Evolutionary conservation across 2,888 invertebrate genomes (phyloP), one percentile per base, ranked within the genome.

Genomic region (Lasioglossum marginatum): DNA sequence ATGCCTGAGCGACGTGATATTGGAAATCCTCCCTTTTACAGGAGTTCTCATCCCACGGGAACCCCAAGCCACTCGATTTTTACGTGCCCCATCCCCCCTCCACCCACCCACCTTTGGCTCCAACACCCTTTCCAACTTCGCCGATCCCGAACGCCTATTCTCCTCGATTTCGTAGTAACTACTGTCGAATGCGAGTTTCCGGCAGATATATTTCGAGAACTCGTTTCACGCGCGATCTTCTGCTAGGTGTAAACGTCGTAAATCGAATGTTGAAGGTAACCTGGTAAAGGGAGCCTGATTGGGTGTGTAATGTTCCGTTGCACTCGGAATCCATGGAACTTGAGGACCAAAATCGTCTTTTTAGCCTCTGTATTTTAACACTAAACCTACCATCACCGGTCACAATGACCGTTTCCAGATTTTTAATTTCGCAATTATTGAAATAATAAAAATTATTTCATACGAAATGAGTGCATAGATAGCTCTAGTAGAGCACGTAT

Each of bases 41-140:
- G 34, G 77, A 66, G 76, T 87, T 82, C 85, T 71, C 82, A 77
- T 75, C 79, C 79, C 75, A 31, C 60, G 77, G 60, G 83, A 77
- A 74, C 68, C 73, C 52, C 74, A 71, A 86, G 81, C 85, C 81
- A 86, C 85, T 88, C 88, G 85, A 88, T 85, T 87, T 87, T 87
- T 81, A 79, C 80, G 60, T 79, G 60, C 16, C n/a, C 31, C n/a
- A 3, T 76, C 34, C 60, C 16, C 19, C 48, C 0, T 1, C 1
- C 48, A 19, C 19, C 27, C 16, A 45, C 16, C 71, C 63, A 43
- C 16, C 63, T 6, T 40, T 5, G 63, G 31, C 63, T 16, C 2
- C 31, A 63, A 63, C 63, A 31, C 63, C 40, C n/a, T 70, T 70
- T 43, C 71, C 16, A 40, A 14, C 43, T 34, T 37, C 27, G 43